Percentiles rank a stretch among this genome's conserved stretches.
Evolutionary conservation across 2,113 vertebrate genomes (phyloP).

Genomic region (Sakesphorus luctuosus): DNA sequence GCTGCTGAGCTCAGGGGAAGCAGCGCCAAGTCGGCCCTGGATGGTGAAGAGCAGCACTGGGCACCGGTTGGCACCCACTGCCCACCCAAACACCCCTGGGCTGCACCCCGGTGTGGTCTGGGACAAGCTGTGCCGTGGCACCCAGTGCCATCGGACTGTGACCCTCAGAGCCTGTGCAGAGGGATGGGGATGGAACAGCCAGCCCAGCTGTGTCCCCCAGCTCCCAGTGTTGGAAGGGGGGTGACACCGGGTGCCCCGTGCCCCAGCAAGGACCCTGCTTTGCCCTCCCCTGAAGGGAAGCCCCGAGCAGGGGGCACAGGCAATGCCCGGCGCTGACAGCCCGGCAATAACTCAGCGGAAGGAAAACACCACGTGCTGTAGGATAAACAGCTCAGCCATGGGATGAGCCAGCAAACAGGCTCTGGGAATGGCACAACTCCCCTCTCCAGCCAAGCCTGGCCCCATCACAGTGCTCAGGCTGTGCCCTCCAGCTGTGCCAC

Average conservation of each 20-base stretch:
- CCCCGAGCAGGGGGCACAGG: neutral
- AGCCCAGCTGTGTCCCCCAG: neutral
- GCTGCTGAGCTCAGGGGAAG: slow-evolving; percentile 39
- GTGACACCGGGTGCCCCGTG: neutral
- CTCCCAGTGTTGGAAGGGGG: neutral
- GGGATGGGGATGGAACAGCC: neutral
- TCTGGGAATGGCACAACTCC: accelerated
- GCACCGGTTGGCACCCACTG: neutral
- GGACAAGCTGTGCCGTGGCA: accelerated
- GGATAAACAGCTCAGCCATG: neutral
- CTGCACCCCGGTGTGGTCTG: neutral
- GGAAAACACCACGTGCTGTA: neutral
- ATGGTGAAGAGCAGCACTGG: accelerated
- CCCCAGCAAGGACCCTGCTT: accelerated
- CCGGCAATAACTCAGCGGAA: neutral
- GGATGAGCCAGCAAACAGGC: accelerated
- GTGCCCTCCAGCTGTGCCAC: neutral
- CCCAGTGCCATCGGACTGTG: accelerated
- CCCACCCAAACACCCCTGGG: accelerated
- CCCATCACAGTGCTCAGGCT: accelerated
- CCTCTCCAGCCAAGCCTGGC: neutral
- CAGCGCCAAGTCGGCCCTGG: neutral
- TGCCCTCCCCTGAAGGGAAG: accelerated
- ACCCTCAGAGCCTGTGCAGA: accelerated
- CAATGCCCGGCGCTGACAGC: neutral